Base-by-base conservation (phyloP, 2,888 invertebrate species). In the Epistrophe grossulariae region DNA sequence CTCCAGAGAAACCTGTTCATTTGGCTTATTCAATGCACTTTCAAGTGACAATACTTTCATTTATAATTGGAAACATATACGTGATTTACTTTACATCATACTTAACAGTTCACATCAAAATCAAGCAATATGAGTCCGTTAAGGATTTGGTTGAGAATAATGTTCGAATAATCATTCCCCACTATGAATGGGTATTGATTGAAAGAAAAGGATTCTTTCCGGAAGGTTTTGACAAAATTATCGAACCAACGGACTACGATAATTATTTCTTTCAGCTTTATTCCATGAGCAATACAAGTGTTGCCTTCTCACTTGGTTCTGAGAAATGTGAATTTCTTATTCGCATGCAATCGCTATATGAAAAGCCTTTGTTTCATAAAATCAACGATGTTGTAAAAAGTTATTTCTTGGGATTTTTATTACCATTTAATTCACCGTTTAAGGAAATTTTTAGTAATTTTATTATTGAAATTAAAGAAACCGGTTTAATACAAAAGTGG, bases 41-140 rank as follows among this genome's bases (percentile, higher is more conserved):
- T 17, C 84, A 80, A 52, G 50, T 77, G 28, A 7, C 76, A 4
- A 11, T 80, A 7, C 50, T 84, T 0, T 48, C 80, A 15, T 80
- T 76, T 17, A 71, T 84, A 15, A 38, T 84, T 7, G 50, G 43
- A 15, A 84, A 59, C n/a, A n/a, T 84, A 1, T 84, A 84, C 15
- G 11, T 7, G 4, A 66, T 77, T 40, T 43, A 72, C 60, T 64
- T 80, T 13, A 80, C 84, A 19, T 80, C 80, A 11, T 84, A 66
- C 15, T 28, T 84, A 9, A 84, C 84, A 15, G 76, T 72, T 11
- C 52, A n/a, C 7, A 80, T 84, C 2, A 45, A 72, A 38, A 17
- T 84, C 1, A 71, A 71, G 11, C 76, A 84, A 24, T 84, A 17
- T n/a, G 71, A 80, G 8, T 71, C 79, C 0, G 15, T 84, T 5